A percentile compares a stretch with the other conserved stretches of the same genome.
Evolutionary conservation across 2,888 invertebrate species (phyloP).

Genomic region (Deilephila porcellus): DNA sequence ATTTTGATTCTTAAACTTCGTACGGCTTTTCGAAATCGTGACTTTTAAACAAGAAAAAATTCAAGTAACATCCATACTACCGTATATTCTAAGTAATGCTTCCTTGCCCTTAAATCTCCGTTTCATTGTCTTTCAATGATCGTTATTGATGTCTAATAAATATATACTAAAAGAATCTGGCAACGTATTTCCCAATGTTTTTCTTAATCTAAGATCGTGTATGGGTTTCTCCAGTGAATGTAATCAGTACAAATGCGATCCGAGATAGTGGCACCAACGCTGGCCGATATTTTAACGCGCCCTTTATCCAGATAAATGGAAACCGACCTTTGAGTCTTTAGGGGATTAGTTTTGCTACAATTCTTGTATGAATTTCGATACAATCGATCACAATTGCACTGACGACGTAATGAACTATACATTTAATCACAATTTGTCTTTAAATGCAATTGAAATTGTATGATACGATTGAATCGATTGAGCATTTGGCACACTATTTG

Average conservation of each 20-base stretch:
- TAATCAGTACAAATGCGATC: slow-evolving; percentile 81
- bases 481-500: not conserved
- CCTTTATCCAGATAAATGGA: slow-evolving; percentile 78
- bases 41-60: not conserved
- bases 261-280: slow-evolving; percentile 63
- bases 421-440: not conserved
- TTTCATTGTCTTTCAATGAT: not conserved
- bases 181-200: slow-evolving; percentile 34
- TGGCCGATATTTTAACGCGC: slow-evolving; percentile 80
- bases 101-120: too few relatives aligned
- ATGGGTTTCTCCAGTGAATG: slow-evolving; percentile 45
- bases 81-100: too few relatives aligned
- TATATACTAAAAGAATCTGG: not conserved
- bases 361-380: slow-evolving; percentile 41
- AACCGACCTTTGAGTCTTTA: slow-evolving; percentile 59
- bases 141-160: not conserved
- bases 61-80: not conserved
- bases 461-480: not conserved
- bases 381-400: slow-evolving; percentile 40
- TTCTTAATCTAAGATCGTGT: slow-evolving; percentile 37
- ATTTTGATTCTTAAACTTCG: not conserved
- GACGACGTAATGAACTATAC: not conserved
- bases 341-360: slow-evolving; percentile 55
- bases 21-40: not conserved
- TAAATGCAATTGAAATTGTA: not conserved